Conservation (phyloP, 2,113 vertebrate species). For the Baryphthengus martii region DNA sequence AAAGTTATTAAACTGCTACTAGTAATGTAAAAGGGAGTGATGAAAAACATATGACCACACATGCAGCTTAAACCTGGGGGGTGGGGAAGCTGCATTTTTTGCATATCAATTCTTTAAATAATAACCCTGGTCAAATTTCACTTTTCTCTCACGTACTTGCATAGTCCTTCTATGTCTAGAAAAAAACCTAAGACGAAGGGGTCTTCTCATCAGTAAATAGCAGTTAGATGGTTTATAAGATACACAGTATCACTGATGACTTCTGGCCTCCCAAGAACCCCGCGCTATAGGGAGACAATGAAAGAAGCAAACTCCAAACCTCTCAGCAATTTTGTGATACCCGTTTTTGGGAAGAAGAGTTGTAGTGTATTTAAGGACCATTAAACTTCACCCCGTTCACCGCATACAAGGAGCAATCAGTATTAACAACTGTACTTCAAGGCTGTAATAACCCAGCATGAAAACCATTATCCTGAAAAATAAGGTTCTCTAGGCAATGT, state of each 20-base stretch:
- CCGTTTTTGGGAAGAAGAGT: too few species aligned
- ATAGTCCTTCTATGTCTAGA: not conserved
- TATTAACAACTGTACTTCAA: not conserved
- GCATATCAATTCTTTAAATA: not conserved
- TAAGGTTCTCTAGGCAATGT: not conserved
- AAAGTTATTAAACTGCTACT: not conserved
- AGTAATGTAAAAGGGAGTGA: not conserved
- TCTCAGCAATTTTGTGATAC: not conserved
- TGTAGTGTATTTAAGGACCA: not conserved
- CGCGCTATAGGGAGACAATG: not conserved
- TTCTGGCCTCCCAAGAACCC: not conserved
- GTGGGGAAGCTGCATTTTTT: not conserved
- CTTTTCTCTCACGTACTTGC: not conserved
- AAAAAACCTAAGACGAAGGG: fast-evolving
- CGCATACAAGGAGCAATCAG: not conserved
- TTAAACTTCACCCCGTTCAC: not conserved
- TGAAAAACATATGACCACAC: not conserved
- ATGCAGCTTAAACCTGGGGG: not conserved
- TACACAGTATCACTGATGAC: not conserved
- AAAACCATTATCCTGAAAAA: not conserved
- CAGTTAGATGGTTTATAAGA: not conserved
- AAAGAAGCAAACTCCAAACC: not conserved
- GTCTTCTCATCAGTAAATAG: not conserved
- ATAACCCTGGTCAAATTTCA: not conserved
- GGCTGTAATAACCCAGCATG: not conserved